Evolutionary conservation across 2,113 vertebrate genomes (phyloP), one percentile per base, ranked within the genome.

Genomic region (Empidonax traillii): DNA sequence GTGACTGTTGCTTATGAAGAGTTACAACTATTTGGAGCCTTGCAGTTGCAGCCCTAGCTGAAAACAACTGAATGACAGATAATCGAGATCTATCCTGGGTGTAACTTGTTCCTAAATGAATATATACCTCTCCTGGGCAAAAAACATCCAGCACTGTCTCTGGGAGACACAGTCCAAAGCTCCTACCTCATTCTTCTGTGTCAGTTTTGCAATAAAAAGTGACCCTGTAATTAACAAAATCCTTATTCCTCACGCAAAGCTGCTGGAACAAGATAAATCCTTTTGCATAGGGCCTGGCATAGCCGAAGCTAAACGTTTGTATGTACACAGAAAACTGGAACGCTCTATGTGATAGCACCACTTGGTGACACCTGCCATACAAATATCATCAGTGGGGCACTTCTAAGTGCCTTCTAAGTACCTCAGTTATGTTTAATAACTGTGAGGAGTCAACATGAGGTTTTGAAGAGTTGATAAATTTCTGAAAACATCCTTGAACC

Each of bases 311-410:
- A 52, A 47, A 33, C 8, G 2, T 9, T 8, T 10, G 9, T 6
- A 8, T 0, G 0, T 4, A 31, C 28, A 19, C 7, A 15, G 66
- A 20, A 37, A 63, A 59, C 5, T 5, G 35, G 21, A 77, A 4
- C 15, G 0, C 25, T 23, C 10, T 10, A 7, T 49, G 51, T 18
- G 58, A 51, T 2, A 59, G n/a, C 35, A 56, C 5, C 20, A 2
- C 25, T 61, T 41, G 10, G 28, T 58, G 83, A 67, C 51, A 71
- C 6, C 47, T 63, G 33, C 39, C 55, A 6, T 39, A 27, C 7
- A 73, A 47, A 63, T 31, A 17, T 17, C 30, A 21, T 19, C 7
- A 18, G 6, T 19, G 44, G 18, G 25, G 6, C 37, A 7, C 12
- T 68, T 73, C 62, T 80, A 28, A 37, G n/a, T 49, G 13, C 43